A percentile compares a stretch with the other conserved stretches of the same genome.
These are phyloP conservation scores for Trichoplusia ni DNA, from an alignment of 1,140 invertebrate genomes.

Conservation along the genomic window DNA sequence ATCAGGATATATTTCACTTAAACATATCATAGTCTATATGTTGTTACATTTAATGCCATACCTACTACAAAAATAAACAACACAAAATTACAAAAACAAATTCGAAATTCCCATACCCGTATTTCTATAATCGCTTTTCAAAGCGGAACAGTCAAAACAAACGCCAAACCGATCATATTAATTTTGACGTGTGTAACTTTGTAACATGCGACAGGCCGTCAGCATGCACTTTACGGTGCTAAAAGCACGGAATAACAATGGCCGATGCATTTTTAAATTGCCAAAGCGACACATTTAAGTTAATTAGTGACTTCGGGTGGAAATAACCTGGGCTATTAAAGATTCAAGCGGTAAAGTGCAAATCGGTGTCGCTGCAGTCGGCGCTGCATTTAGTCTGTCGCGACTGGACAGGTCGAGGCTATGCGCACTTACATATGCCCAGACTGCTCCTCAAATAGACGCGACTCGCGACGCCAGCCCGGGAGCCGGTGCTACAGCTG, in stretches of 20 bases:
- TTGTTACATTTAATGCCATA: too few relatives aligned
- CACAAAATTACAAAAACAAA: not conserved
- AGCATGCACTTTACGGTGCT: constrained; percentile 11
- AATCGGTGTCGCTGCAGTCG: constrained; percentile 68
- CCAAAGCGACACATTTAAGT: constrained; percentile 41
- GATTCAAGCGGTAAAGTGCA: constrained; percentile 73
- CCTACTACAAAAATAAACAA: too few relatives aligned
- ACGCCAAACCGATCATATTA: not conserved
- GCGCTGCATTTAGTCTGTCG: constrained; percentile 62
- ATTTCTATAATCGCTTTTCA: constrained; percentile 6
- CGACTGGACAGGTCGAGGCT: constrained; percentile 48
- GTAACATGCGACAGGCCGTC: constrained; percentile 11
- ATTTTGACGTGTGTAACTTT: constrained; percentile 10
- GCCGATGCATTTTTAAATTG: constrained; percentile 23
- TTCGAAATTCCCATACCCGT: not conserved
- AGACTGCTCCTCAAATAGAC: constrained; percentile 66
- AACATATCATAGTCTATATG: too few relatives aligned
- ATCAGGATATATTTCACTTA: too few relatives aligned
- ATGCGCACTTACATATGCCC: constrained; percentile 32
- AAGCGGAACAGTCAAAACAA: constrained; percentile 1
- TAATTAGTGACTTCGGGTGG: constrained; percentile 63
- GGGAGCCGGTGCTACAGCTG: constrained; percentile 31
- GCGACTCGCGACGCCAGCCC: constrained; percentile 41
- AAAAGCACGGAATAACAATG: constrained; percentile 41
- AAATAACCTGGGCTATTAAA: constrained; percentile 71